phyloP scores from a whole-genome alignment of 2,797 vertebrate genomes.

The Hoplostethus atlanticus region DNA sequence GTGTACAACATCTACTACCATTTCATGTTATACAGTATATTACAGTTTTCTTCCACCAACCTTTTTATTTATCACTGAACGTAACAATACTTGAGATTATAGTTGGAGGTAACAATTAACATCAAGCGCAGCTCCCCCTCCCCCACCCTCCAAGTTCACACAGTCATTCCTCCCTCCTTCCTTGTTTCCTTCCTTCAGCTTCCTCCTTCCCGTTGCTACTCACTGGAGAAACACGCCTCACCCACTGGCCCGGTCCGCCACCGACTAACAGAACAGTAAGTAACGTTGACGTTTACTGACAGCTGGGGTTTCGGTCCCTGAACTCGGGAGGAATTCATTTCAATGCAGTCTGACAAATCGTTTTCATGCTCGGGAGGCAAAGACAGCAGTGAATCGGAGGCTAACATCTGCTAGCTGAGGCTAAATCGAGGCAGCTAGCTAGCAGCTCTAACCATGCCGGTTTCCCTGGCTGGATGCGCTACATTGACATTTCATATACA shows the following conservation, averaged over 20 bases:
- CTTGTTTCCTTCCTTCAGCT: neutral
- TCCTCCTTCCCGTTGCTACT: constrained; percentile 47
- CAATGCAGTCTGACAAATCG: neutral
- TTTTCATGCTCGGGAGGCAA: neutral
- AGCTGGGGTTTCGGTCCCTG: neutral
- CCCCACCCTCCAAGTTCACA: constrained; percentile 7
- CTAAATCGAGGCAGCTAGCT: constrained; percentile 42
- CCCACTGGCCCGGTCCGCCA: constrained; percentile 43
- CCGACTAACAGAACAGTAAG: constrained; percentile 68
- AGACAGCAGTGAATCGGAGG: neutral
- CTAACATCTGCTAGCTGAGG: constrained; percentile 43
- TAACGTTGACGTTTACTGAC: constrained; percentile 32
- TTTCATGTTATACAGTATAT: too few species aligned
- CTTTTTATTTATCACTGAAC: too few species aligned
- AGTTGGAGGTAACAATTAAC: neutral
- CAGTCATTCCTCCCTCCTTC: constrained; percentile 14
- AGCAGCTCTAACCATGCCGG: constrained; percentile 21
- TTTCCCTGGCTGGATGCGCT: neutral
- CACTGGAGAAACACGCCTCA: constrained; percentile 60
- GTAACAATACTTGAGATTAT: neutral
- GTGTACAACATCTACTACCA: too few species aligned
- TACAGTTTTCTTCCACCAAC: too few species aligned
- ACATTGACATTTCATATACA: neutral
- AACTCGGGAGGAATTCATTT: accelerated
- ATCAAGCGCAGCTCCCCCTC: constrained; percentile 31